Conservation (phyloP, 2,113 vertebrate species). For the Triplophysa dalaica region DNA sequence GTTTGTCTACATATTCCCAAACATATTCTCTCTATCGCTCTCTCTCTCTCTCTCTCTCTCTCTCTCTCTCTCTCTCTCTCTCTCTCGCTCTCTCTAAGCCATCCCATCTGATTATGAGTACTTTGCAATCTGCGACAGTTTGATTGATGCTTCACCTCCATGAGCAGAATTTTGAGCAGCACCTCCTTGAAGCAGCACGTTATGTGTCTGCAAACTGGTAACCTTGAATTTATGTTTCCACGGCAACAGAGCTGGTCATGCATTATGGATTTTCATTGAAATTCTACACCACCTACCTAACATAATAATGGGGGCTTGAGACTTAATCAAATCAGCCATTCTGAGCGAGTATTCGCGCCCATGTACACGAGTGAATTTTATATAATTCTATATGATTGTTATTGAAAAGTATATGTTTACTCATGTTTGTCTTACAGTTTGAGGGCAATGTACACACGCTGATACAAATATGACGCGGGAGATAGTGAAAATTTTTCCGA, state of each 20-base stretch:
- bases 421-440: conserved; percentile 24
- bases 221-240: conserved; percentile 98
- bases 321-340: conserved; percentile 95
- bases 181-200: conserved; percentile 84
- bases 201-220: conserved; percentile 87
- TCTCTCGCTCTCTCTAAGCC: conserved; percentile 72
- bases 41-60: conserved; percentile 29
- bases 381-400: conserved; percentile 34
- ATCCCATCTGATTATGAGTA: conserved; percentile 82
- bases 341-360: conserved; percentile 65
- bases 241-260: conserved; percentile 88
- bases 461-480: background rate
- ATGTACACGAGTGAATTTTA: conserved; percentile 37
- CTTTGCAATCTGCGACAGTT: conserved; percentile 81
- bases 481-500: background rate
- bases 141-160: conserved; percentile 87
- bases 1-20: conserved; percentile 72
- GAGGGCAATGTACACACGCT: conserved; percentile 1
- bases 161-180: conserved; percentile 89
- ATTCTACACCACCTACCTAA: conserved; percentile 94
- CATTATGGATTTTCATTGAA: conserved; percentile 98
- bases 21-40: conserved; percentile 39
- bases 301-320: conserved; percentile 88
- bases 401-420: conserved; percentile 30
- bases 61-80: conserved; percentile 35